Conservation (phyloP, 2,113 vertebrate species). For the Ageneiosus marmoratus region DNA sequence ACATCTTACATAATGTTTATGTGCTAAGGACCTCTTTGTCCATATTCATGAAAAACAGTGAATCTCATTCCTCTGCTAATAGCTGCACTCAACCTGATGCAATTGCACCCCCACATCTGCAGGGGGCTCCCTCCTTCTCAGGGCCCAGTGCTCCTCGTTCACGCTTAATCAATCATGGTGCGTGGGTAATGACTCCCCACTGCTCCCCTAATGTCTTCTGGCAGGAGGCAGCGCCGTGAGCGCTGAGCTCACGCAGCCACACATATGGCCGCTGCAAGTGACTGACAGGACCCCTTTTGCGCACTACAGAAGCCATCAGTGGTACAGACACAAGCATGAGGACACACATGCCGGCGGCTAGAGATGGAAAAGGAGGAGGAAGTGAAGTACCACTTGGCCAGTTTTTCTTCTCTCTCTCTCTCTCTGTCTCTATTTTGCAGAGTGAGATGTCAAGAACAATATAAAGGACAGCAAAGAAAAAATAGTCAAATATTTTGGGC, state of each 20-base stretch:
- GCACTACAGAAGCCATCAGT: constrained; percentile 71
- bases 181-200: constrained; percentile 76
- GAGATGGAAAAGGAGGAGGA: constrained; percentile 13
- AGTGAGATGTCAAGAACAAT: constrained; percentile 51
- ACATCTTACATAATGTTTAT: background rate
- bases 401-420: background rate
- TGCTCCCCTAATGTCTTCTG: constrained; percentile 80
- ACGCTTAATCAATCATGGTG: constrained; percentile 80
- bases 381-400: constrained; percentile 46
- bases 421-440: constrained; percentile 10
- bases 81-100: constrained; percentile 70
- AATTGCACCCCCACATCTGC: constrained; percentile 73
- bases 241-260: constrained; percentile 74
- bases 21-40: background rate
- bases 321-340: constrained; percentile 60
- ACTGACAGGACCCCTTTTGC: constrained; percentile 78
- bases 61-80: constrained; percentile 59
- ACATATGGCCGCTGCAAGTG: constrained; percentile 77
- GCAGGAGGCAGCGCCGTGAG: constrained; percentile 73
- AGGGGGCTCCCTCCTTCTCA: constrained; percentile 70
- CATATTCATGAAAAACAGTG: constrained; percentile 27
- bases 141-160: constrained; percentile 65
- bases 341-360: constrained; percentile 46
- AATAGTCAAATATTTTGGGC: constrained; percentile 23
- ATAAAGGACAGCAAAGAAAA: constrained; percentile 41